Conservation (phyloP, 1,140 invertebrate genomes). For the Halictus rubicundus region DNA sequence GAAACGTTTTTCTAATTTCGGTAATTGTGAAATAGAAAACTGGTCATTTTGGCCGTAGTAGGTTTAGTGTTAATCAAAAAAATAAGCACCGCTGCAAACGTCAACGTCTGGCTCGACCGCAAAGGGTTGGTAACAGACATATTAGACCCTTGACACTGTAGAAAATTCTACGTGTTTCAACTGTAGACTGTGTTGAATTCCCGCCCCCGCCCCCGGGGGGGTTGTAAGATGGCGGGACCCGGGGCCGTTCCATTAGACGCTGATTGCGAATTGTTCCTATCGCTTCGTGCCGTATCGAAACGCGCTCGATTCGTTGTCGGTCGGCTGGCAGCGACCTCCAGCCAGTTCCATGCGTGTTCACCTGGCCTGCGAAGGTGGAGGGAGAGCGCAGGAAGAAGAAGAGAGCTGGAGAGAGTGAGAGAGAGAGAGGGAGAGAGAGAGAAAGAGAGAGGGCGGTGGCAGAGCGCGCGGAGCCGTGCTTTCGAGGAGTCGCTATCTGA, state of each 20-base stretch:
- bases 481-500: constrained; percentile 50
- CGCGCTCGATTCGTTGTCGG: constrained; percentile 36
- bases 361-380: background rate
- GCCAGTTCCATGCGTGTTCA: constrained; percentile 24
- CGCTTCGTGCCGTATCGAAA: constrained; percentile 28
- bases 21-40: too few relatives aligned
- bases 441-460: background rate
- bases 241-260: constrained; percentile 17
- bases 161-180: too few relatives aligned
- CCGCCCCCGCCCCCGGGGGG: background rate
- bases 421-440: background rate
- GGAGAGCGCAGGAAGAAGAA: background rate
- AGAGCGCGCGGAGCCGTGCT: background rate
- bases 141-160: too few relatives aligned
- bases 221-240: background rate
- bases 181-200: too few relatives aligned
- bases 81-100: too few relatives aligned
- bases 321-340: constrained; percentile 16
- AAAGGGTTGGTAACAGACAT: too few relatives aligned
- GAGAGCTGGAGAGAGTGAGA: background rate
- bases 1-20: too few relatives aligned
- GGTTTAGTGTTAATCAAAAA: too few relatives aligned
- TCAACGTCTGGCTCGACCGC: too few relatives aligned
- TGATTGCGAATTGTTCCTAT: constrained; percentile 32
- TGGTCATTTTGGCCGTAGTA: too few relatives aligned